Evolutionary conservation across 2,113 vertebrate genomes (phyloP).

Genomic region (Phodopus roborovskii): DNA sequence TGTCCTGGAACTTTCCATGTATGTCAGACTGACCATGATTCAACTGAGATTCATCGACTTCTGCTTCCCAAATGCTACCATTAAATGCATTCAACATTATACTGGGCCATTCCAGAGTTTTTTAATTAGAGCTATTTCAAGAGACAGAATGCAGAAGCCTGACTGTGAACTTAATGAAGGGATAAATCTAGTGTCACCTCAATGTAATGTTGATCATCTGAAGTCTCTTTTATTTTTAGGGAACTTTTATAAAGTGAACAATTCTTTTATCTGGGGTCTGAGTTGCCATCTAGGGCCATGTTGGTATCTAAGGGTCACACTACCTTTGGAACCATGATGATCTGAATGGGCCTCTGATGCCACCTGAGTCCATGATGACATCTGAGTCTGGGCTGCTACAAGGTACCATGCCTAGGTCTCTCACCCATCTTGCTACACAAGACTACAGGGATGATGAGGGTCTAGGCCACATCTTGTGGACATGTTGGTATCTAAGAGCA

Average conservation of each 20-base stretch:
- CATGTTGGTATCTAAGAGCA: too few species aligned
- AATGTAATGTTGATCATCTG: neutral
- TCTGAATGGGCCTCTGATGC: too few species aligned
- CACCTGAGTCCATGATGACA: too few species aligned
- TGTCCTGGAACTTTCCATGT: neutral
- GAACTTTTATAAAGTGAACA: slow-evolving; percentile 49
- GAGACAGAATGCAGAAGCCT: neutral
- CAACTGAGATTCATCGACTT: neutral
- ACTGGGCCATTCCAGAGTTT: neutral
- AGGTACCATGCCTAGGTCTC: too few species aligned
- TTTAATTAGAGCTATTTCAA: neutral
- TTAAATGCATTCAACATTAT: neutral
- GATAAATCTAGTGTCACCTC: neutral
- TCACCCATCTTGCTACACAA: too few species aligned
- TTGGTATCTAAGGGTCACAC: too few species aligned
- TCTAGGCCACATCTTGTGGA: too few species aligned
- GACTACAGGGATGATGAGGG: too few species aligned
- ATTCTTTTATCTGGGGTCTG: neutral
- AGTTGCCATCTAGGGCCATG: too few species aligned
- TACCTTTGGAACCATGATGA: too few species aligned
- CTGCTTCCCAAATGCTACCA: neutral
- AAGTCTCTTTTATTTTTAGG: neutral
- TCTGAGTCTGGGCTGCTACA: too few species aligned
- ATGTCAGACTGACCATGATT: neutral
- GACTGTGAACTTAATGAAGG: neutral